Conservation (phyloP, 2,888 invertebrate species). For the Acleris holmiana region DNA sequence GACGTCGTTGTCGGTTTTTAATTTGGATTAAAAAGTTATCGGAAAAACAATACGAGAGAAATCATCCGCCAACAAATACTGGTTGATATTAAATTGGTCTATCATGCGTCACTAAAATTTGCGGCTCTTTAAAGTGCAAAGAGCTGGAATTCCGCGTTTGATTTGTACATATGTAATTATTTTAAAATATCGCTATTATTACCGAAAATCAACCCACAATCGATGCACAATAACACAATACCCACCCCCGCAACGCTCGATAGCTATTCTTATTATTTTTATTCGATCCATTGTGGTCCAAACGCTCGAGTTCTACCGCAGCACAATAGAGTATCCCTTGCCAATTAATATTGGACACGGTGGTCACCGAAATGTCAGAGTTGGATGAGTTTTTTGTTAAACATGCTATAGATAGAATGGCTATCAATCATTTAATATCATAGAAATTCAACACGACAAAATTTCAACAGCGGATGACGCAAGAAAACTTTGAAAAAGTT, state of each 20-base stretch:
- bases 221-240: slow-evolving; percentile 60
- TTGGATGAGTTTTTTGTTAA: slow-evolving; percentile 68
- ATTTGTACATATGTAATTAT: slow-evolving; percentile 31
- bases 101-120: too few species aligned
- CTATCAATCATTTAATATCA: slow-evolving; percentile 53
- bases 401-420: slow-evolving; percentile 51
- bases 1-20: slow-evolving; percentile 1
- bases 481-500: slow-evolving; percentile 14
- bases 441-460: slow-evolving; percentile 27
- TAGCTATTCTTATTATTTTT: slow-evolving; percentile 73
- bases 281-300: slow-evolving; percentile 67
- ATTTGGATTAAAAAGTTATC: not conserved
- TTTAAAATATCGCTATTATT: slow-evolving; percentile 31
- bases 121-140: too few species aligned
- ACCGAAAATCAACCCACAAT: slow-evolving; percentile 41
- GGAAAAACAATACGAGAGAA: not conserved
- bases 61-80: not conserved
- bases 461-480: slow-evolving; percentile 20
- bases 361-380: slow-evolving; percentile 75
- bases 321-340: slow-evolving; percentile 75
- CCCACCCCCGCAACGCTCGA: slow-evolving; percentile 72
- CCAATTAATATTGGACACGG: slow-evolving; percentile 81
- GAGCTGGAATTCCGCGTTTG: not conserved
- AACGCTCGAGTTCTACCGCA: slow-evolving; percentile 63
- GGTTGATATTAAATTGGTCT: too few species aligned